phyloP scores from a whole-genome alignment of 2,113 vertebrate genomes.

The Pteruthius melanotis region DNA sequence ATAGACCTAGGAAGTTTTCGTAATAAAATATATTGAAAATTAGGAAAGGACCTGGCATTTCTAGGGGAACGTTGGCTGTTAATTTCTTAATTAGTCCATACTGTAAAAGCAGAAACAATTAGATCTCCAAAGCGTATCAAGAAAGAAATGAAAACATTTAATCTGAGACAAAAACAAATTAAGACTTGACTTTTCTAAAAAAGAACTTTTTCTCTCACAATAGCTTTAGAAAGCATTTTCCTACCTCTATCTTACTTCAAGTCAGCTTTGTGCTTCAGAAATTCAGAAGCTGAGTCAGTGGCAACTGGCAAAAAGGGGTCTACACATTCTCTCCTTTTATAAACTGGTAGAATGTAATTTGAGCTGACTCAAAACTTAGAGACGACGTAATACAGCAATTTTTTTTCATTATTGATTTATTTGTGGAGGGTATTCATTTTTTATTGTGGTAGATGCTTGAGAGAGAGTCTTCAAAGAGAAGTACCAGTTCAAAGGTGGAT shows the following conservation, averaged over 20 bases:
- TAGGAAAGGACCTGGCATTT: background rate
- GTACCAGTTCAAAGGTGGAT: background rate
- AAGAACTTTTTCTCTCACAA: background rate
- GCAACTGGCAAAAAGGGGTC: background rate
- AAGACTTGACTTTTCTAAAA: background rate
- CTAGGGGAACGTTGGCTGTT: background rate
- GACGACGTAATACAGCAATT: background rate
- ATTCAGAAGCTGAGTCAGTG: background rate
- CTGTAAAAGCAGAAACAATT: background rate
- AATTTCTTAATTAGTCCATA: background rate
- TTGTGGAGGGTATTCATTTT: background rate
- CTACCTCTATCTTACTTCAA: background rate
- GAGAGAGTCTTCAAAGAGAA: background rate
- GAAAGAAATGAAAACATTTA: background rate
- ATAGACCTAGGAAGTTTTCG: background rate
- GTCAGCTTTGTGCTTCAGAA: background rate
- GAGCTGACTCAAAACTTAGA: background rate
- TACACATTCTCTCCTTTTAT: background rate
- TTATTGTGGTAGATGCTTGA: background rate
- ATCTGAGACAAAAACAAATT: background rate
- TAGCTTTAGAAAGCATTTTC: background rate
- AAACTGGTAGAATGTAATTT: background rate
- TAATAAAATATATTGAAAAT: background rate
- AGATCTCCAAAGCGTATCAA: background rate
- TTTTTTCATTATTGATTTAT: background rate